These are phyloP conservation scores for Lagenorhynchus albirostris DNA, from an alignment of 2,113 vertebrate genomes.

Conservation along the genomic window DNA sequence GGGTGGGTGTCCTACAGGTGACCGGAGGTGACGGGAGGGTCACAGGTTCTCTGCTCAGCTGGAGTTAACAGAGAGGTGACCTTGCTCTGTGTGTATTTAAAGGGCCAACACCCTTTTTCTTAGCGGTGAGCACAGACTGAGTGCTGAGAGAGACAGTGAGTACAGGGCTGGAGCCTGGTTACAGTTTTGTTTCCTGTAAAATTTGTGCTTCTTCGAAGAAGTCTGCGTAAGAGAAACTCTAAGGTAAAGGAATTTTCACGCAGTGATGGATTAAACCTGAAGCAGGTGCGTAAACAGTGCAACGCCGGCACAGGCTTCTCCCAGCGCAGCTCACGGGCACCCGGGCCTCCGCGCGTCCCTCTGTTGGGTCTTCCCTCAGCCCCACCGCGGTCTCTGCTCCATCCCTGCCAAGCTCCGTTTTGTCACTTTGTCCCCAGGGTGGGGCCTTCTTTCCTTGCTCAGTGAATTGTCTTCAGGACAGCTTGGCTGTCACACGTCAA, in stretches of 20 bases:
- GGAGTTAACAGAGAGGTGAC: not conserved
- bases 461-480: not conserved
- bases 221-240: not conserved
- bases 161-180: not conserved
- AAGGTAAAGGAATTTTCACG: accelerated
- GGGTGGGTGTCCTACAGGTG: not conserved
- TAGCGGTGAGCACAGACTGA: not conserved
- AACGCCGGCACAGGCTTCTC: not conserved
- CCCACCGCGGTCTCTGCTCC: not conserved
- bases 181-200: not conserved
- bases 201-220: not conserved
- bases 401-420: not conserved
- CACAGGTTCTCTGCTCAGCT: not conserved
- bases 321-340: not conserved
- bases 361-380: accelerated
- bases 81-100: not conserved
- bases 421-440: not conserved
- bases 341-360: not conserved
- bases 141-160: not conserved
- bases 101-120: not conserved
- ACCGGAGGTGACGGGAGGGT: accelerated
- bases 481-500: not conserved
- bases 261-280: not conserved
- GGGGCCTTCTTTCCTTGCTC: not conserved
- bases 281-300: not conserved